Evolutionary conservation across 2,888 invertebrate genomes (phyloP).

Genomic region (Rhingia rostrata): DNA sequence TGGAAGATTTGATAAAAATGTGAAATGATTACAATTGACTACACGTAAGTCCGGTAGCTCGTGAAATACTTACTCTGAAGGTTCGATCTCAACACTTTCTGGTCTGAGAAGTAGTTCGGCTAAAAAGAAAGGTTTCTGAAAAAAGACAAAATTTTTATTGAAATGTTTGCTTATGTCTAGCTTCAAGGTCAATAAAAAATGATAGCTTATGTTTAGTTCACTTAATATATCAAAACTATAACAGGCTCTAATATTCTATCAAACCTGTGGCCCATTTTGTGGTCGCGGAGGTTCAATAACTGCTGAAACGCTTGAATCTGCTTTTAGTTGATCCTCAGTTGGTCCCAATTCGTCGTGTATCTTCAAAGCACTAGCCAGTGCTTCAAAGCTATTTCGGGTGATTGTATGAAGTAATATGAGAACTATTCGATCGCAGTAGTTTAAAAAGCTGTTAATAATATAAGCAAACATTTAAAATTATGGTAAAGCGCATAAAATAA

Average conservation of each 20-base stretch:
- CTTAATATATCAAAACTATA: neutral
- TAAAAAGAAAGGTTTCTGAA: slow-evolving; percentile 82
- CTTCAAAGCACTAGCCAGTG: slow-evolving; percentile 85
- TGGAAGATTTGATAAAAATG: neutral
- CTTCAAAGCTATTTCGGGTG: slow-evolving; percentile 86
- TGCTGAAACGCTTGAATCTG: slow-evolving; percentile 82
- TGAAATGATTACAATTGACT: too few species aligned
- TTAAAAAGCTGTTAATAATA: slow-evolving; percentile 86
- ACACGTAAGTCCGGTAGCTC: too few species aligned
- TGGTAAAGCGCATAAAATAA: neutral
- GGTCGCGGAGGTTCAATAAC: slow-evolving; percentile 84
- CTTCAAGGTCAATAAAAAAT: neutral
- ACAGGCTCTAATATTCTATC: neutral
- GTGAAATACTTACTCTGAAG: slow-evolving; percentile 79
- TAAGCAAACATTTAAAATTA: neutral
- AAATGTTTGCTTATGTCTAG: neutral
- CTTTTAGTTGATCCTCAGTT: slow-evolving; percentile 82
- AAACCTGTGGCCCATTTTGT: slow-evolving; percentile 83
- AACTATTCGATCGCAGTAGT: slow-evolving; percentile 88
- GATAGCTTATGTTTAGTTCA: neutral
- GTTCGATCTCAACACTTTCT: slow-evolving; percentile 85
- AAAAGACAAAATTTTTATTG: neutral
- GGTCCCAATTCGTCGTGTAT: slow-evolving; percentile 85
- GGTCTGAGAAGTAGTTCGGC: slow-evolving; percentile 85
- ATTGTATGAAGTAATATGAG: slow-evolving; percentile 87